Conservation (phyloP, 2,113 vertebrate species). For the Labrus mixtus region DNA sequence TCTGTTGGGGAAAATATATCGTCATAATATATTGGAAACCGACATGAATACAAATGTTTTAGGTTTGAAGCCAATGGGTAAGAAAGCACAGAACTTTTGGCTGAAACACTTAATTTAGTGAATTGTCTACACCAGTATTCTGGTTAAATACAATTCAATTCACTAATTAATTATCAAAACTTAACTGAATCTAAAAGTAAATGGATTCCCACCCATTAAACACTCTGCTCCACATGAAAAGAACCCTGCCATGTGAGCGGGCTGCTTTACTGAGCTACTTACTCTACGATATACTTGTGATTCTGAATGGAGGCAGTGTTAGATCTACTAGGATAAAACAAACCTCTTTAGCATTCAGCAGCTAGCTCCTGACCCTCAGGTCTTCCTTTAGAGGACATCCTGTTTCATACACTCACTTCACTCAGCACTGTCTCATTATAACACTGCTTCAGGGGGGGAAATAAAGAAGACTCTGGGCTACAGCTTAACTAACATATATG, state of each 20-base stretch:
- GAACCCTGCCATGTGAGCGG: conserved; percentile 32
- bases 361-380: conserved; percentile 55
- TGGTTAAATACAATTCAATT: neutral
- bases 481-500: conserved; percentile 25
- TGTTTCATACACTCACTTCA: conserved; percentile 51
- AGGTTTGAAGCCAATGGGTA: neutral
- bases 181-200: neutral
- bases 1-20: too few species aligned
- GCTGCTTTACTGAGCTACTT: conserved; percentile 29
- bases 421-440: conserved; percentile 49
- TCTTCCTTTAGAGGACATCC: conserved; percentile 58
- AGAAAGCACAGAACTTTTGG: neutral
- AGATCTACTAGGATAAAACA: conserved; percentile 51
- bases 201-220: conserved; percentile 24
- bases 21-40: too few species aligned
- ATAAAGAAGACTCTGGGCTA: conserved; percentile 11
- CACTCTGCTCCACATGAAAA: conserved; percentile 9
- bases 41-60: too few species aligned
- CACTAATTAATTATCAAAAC: neutral
- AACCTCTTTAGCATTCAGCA: conserved; percentile 69
- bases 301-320: conserved; percentile 63
- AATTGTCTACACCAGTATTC: neutral
- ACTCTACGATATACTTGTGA: conserved; percentile 40
- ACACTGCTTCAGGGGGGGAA: conserved; percentile 12
- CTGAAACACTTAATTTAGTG: neutral